These are phyloP conservation scores for Helleia helle DNA, from an alignment of 2,888 invertebrate genomes.

Conservation along the genomic window DNA sequence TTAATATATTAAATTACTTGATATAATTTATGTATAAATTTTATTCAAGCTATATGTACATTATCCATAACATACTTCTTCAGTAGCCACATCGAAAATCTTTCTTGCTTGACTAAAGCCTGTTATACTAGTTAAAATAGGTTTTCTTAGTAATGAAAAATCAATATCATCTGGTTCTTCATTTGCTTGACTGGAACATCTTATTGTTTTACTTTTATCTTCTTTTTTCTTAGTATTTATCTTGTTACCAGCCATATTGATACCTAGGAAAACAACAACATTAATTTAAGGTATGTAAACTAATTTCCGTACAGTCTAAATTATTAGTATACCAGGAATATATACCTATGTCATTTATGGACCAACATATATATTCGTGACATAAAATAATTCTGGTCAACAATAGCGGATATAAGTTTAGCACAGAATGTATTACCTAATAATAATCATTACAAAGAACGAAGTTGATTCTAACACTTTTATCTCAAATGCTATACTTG, in stretches of 20 bases:
- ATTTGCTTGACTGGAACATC: constrained; percentile 36
- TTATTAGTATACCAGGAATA: neutral
- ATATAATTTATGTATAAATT: too few species aligned
- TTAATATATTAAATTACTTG: too few species aligned
- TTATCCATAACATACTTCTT: constrained; percentile 74
- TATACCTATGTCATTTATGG: neutral
- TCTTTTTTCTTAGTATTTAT: constrained; percentile 55
- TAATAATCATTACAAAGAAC: neutral
- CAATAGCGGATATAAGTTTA: neutral
- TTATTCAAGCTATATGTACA: too few species aligned
- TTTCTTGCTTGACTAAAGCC: constrained; percentile 81
- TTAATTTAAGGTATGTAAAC: too few species aligned
- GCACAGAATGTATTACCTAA: neutral
- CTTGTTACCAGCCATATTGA: constrained; percentile 58
- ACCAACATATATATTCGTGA: too few species aligned
- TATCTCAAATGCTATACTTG: too few species aligned
- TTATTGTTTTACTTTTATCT: constrained; percentile 47
- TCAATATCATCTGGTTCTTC: constrained; percentile 63
- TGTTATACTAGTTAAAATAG: constrained; percentile 79
- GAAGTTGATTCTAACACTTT: too few species aligned
- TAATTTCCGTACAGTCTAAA: too few species aligned
- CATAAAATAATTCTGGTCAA: neutral
- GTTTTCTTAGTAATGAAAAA: constrained; percentile 75
- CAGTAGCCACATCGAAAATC: constrained; percentile 82
- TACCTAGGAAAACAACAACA: constrained; percentile 23